phyloP scores from a whole-genome alignment of 2,888 invertebrate species.

The Dryadula phaetusa region DNA sequence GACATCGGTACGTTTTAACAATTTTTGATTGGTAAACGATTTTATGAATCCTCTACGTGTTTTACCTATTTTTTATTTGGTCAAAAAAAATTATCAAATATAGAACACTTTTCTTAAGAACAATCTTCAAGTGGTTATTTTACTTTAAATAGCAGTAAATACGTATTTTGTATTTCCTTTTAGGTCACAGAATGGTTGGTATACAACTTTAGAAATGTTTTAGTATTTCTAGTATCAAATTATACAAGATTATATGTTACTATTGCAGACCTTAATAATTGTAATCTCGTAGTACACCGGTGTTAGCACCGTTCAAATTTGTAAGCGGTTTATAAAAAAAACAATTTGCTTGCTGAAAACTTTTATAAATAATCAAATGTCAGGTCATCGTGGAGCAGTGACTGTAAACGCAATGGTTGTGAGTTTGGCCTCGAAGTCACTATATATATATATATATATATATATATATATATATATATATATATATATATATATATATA shows the following conservation, averaged over 20 bases:
- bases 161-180: neutral
- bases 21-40: no score
- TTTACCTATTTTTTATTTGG: no score
- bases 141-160: neutral
- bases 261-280: neutral
- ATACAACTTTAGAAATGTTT: neutral
- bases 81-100: no score
- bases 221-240: slow-evolving; percentile 9
- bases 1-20: no score
- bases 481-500: no score
- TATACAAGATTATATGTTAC: neutral
- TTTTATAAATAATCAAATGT: neutral
- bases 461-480: no score
- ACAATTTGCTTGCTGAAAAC: neutral
- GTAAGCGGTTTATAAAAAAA: neutral
- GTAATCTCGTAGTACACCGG: neutral
- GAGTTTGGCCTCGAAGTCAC: no score
- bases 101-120: no score
- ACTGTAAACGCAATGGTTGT: no score
- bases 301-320: neutral
- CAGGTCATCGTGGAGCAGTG: no score
- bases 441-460: no score
- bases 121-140: neutral
- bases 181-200: neutral
- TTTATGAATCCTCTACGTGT: no score